These are phyloP conservation scores for Kryptopterus vitreolus DNA, from an alignment of 2,797 vertebrate genomes.

Conservation along the genomic window DNA sequence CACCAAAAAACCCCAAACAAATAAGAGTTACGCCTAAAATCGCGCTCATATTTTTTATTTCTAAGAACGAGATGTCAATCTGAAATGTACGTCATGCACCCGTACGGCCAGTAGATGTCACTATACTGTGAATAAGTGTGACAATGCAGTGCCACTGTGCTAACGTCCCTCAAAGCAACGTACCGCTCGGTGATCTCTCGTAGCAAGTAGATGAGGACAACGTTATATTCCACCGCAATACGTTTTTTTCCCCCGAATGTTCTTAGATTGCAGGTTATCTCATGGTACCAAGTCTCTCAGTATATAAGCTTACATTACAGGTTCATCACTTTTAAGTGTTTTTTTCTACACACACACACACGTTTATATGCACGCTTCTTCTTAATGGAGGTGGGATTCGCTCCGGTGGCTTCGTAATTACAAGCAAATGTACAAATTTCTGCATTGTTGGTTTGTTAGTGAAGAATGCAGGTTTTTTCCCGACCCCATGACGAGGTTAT, in stretches of 20 bases:
- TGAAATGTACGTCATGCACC: slow-evolving; percentile 40
- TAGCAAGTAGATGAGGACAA: slow-evolving; percentile 34
- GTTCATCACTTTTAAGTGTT: slow-evolving; percentile 65
- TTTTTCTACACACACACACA: slow-evolving; percentile 54
- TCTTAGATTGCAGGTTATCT: slow-evolving; percentile 55
- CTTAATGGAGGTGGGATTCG: slow-evolving; percentile 69
- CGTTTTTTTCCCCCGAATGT: slow-evolving; percentile 52
- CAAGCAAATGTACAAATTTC: slow-evolving; percentile 54
- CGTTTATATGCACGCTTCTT: slow-evolving; percentile 66
- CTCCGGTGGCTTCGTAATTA: slow-evolving; percentile 66
- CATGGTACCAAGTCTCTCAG: slow-evolving; percentile 55
- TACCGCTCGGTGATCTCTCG: slow-evolving; percentile 34
- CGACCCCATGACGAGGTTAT: slow-evolving; percentile 52
- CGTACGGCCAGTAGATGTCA: slow-evolving; percentile 42
- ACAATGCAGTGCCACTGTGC: slow-evolving; percentile 47
- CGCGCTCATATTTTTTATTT: not conserved
- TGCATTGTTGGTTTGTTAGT: slow-evolving; percentile 47
- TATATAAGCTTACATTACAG: slow-evolving; percentile 63
- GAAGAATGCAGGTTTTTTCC: slow-evolving; percentile 56
- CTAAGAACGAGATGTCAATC: slow-evolving; percentile 2
- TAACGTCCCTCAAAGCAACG: slow-evolving; percentile 32
- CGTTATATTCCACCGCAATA: slow-evolving; percentile 24
- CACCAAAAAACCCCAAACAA: not conserved
- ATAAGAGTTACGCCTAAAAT: not conserved
- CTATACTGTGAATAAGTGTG: slow-evolving; percentile 45